Conservation (phyloP, 30 jellyfish, hydroid and myxozoan genomes). For the Pelagia noctiluca region DNA sequence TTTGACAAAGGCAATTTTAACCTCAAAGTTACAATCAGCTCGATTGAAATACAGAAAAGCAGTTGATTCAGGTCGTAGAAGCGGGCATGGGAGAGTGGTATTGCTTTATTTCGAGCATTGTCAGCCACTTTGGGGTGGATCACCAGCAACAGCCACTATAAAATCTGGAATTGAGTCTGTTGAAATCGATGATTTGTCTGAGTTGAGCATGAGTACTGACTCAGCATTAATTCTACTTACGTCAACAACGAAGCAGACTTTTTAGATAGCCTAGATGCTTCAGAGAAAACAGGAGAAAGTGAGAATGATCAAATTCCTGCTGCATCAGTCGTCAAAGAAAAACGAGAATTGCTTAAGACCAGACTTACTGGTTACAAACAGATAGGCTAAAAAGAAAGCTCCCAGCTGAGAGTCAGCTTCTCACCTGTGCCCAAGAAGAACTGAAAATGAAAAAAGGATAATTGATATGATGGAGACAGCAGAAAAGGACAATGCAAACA, state of each 20-base stretch:
- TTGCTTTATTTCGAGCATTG: conserved; percentile 5
- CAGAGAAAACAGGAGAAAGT: too few species aligned
- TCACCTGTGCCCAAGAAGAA: too few species aligned
- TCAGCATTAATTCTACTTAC: neutral
- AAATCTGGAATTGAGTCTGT: conserved; percentile 23
- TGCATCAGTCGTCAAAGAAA: too few species aligned
- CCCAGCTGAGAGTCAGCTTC: conserved; percentile 15
- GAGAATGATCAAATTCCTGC: too few species aligned
- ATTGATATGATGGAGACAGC: conserved; percentile 26
- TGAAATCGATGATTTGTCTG: neutral
- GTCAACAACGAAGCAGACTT: conserved; percentile 6
- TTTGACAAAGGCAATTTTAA: neutral
- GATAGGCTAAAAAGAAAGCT: neutral
- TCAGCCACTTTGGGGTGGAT: conserved; percentile 25
- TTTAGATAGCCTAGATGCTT: conserved; percentile 5
- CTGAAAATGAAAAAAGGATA: too few species aligned
- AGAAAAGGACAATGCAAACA: conserved; percentile 8
- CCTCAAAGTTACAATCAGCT: conserved; percentile 8
- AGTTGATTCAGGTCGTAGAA: conserved; percentile 44
- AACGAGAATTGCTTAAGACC: neutral
- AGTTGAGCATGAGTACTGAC: too few species aligned
- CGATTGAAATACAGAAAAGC: conserved; percentile 25
- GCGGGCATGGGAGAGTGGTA: conserved; percentile 31
- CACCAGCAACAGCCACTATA: conserved; percentile 13
- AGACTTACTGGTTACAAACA: neutral